Evolutionary conservation across 2,797 vertebrate genomes (phyloP).

Genomic region (Pristis pectinata): DNA sequence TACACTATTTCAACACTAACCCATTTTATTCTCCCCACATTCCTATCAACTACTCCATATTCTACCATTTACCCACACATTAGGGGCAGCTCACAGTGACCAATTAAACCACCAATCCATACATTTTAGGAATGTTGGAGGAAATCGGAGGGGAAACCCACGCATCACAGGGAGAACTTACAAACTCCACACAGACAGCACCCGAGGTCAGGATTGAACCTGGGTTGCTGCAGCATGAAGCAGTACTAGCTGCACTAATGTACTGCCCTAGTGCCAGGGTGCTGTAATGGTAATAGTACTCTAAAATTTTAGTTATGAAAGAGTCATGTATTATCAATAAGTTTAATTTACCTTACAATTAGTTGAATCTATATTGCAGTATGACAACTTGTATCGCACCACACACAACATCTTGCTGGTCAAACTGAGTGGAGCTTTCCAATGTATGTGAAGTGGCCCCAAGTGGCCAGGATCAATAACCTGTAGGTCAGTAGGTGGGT

Average conservation of each 20-base stretch:
- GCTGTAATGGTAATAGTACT: not conserved
- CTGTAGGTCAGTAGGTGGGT: slow-evolving; percentile 53
- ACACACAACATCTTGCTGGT: slow-evolving; percentile 45
- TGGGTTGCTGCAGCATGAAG: too few relatives aligned
- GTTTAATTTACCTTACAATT: slow-evolving; percentile 55
- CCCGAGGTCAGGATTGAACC: too few relatives aligned
- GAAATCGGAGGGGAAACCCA: too few relatives aligned
- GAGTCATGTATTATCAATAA: not conserved
- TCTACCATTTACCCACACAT: too few relatives aligned
- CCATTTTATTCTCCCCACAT: too few relatives aligned
- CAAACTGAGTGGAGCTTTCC: slow-evolving; percentile 49
- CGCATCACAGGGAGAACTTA: too few relatives aligned
- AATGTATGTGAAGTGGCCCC: slow-evolving; percentile 53
- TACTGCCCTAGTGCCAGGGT: too few relatives aligned
- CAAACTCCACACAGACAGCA: too few relatives aligned
- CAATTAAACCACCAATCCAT: not conserved
- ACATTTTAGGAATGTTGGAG: too few relatives aligned
- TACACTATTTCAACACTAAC: too few relatives aligned
- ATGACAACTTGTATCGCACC: slow-evolving; percentile 53
- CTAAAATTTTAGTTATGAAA: not conserved
- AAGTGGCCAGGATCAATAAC: slow-evolving; percentile 59
- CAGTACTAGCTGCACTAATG: too few relatives aligned
- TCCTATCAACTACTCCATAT: too few relatives aligned
- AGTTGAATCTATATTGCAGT: slow-evolving; percentile 44
- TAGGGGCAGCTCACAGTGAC: not conserved